These are phyloP conservation scores for Neopipo cinnamomea DNA, from an alignment of 2,113 vertebrate genomes.

Conservation along the genomic window DNA sequence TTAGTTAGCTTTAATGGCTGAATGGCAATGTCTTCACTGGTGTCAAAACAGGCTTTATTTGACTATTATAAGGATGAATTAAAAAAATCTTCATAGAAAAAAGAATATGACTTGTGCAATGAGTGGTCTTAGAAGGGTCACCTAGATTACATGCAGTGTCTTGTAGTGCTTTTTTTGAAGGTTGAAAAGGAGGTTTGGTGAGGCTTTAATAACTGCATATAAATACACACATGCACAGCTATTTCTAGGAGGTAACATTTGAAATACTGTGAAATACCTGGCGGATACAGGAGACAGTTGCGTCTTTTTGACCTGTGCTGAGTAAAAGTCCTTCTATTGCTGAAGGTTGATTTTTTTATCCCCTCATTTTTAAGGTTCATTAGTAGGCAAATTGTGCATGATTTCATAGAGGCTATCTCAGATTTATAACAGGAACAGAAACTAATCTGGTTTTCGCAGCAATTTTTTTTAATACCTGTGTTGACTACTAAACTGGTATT, in stretches of 20 bases:
- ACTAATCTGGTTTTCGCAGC: background rate
- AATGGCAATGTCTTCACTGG: background rate
- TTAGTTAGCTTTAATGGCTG: background rate
- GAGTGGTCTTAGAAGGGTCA: background rate
- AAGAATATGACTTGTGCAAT: background rate
- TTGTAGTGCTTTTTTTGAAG: background rate
- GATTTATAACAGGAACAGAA: background rate
- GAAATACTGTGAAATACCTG: background rate
- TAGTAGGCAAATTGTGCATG: background rate
- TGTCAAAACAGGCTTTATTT: background rate
- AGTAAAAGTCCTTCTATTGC: background rate
- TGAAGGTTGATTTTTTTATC: background rate
- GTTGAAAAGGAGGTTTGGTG: background rate
- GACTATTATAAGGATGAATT: background rate
- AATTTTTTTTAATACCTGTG: background rate
- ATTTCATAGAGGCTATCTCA: background rate
- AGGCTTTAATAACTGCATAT: background rate
- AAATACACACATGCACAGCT: background rate
- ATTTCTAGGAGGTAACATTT: background rate
- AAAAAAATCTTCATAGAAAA: background rate
- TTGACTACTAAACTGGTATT: background rate
- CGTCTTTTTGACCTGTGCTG: background rate
- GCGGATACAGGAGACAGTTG: rapidly evolving
- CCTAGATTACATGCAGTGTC: rapidly evolving
- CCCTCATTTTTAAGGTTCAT: background rate